Conservation (phyloP, 2,113 vertebrate species). For the Apeltes quadracus region DNA sequence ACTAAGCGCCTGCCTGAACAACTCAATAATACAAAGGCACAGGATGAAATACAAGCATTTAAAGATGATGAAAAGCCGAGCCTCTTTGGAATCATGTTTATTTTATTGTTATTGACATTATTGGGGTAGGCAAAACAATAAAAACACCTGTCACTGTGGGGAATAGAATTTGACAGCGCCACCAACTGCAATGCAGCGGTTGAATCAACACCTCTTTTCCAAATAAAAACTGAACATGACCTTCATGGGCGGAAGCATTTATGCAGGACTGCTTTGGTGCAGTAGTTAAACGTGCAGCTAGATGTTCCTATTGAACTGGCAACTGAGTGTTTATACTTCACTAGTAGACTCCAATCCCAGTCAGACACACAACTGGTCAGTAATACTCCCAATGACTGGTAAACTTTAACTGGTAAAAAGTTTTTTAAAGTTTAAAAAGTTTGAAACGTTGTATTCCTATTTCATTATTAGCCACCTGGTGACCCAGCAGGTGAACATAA, state of each 20-base stretch:
- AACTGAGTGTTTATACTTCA: background rate
- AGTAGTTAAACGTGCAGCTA: background rate
- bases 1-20: background rate
- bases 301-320: background rate
- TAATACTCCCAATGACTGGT: background rate
- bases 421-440: too few species aligned
- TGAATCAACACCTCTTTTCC: background rate
- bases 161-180: background rate
- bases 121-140: background rate
- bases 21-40: constrained; percentile 1
- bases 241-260: background rate
- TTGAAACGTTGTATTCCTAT: background rate
- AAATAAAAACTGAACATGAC: background rate
- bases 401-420: constrained; percentile 15
- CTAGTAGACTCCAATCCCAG: background rate
- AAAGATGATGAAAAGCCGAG: background rate
- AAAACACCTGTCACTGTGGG: background rate
- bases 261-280: background rate
- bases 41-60: background rate
- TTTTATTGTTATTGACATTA: background rate
- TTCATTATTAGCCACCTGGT: background rate
- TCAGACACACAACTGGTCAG: constrained; percentile 20
- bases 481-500: background rate
- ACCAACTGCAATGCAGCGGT: background rate
- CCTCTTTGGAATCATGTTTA: background rate